A percentile compares a stretch with the other conserved stretches of the same genome.
These are phyloP conservation scores for Apteryx owenii DNA, from an alignment of 2,113 vertebrate species.

Conservation along the genomic window DNA sequence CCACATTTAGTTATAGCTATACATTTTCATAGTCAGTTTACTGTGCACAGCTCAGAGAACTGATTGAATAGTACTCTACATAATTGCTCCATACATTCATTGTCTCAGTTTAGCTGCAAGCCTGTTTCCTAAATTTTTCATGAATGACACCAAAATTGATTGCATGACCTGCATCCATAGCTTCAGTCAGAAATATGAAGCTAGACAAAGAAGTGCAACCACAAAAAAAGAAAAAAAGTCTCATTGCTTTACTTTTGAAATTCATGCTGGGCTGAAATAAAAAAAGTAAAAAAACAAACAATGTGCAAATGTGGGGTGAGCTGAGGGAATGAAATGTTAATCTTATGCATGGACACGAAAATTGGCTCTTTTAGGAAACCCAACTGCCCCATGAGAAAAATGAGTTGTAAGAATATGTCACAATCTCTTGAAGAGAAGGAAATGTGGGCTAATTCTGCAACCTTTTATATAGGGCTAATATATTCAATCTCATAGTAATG, in stretches of 20 bases:
- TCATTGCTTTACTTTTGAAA: background rate
- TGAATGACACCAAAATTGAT: background rate
- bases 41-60: background rate
- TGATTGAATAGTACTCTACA: background rate
- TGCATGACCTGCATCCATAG: background rate
- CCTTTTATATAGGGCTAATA: background rate
- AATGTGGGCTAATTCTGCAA: background rate
- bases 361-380: background rate
- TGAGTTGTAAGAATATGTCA: background rate
- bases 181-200: background rate
- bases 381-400: background rate
- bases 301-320: background rate
- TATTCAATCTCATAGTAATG: background rate
- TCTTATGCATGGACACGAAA: background rate
- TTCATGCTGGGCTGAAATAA: background rate
- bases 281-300: background rate
- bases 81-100: fast-evolving
- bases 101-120: background rate
- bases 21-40: background rate
- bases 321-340: background rate
- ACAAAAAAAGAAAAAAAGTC: background rate
- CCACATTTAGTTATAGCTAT: background rate
- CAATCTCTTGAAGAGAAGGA: background rate
- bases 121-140: background rate
- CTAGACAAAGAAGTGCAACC: background rate